These are phyloP conservation scores for Phrynocephalus vlangalii DNA, from an alignment of 2,797 vertebrate species.

Conservation along the genomic window DNA sequence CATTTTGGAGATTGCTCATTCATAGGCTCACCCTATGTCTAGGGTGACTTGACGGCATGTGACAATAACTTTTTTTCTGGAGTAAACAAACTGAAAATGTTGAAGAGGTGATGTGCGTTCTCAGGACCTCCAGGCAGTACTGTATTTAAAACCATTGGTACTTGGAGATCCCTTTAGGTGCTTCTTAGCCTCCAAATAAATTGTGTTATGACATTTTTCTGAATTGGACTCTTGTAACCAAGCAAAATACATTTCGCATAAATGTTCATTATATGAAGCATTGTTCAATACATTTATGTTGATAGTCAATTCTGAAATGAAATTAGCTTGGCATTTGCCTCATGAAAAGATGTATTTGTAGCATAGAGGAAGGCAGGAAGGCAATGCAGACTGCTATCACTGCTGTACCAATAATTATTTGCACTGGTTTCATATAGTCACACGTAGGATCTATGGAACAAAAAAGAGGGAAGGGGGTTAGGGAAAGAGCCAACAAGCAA, in stretches of 20 bases:
- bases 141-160: background rate
- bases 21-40: too few relatives aligned
- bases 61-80: too few relatives aligned
- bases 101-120: background rate
- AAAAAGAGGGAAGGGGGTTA: too few relatives aligned
- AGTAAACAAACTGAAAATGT: background rate
- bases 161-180: accelerated
- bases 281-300: background rate
- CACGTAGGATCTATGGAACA: too few relatives aligned
- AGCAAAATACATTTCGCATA: background rate
- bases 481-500: too few relatives aligned
- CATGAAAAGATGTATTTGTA: background rate
- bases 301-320: background rate
- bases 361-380: background rate
- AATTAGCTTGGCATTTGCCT: background rate
- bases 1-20: too few relatives aligned
- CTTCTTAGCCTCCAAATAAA: background rate
- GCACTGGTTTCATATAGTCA: too few relatives aligned
- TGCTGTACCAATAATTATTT: background rate
- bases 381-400: background rate
- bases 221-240: background rate
- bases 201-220: background rate
- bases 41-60: too few relatives aligned
- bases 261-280: background rate
- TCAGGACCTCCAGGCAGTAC: background rate